Conservation (phyloP, 2,113 vertebrate species). For the Choloepus hoffmanni region DNA sequence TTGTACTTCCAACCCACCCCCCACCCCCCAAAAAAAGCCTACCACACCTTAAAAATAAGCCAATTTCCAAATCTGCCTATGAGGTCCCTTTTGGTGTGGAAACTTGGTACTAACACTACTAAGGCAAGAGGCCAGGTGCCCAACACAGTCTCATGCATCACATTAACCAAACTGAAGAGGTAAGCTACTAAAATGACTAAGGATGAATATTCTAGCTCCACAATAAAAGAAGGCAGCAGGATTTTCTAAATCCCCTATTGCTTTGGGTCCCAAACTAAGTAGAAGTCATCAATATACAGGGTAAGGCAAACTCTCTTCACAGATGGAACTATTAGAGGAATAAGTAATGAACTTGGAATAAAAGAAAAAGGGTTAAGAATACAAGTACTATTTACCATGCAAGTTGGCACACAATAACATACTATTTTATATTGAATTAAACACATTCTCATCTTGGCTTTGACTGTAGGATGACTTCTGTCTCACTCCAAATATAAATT, state of each 20-base stretch:
- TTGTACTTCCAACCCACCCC: neutral
- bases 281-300: neutral
- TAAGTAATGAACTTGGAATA: neutral
- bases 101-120: neutral
- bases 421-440: neutral
- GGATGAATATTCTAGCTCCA: neutral
- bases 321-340: neutral
- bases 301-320: neutral
- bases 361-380: neutral
- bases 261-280: neutral
- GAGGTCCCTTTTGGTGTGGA: neutral
- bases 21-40: neutral
- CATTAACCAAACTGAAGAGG: neutral
- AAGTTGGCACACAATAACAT: neutral
- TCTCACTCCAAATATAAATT: neutral
- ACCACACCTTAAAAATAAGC: neutral
- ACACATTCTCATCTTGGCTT: neutral
- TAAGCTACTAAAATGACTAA: neutral
- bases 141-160: neutral
- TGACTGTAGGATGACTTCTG: neutral
- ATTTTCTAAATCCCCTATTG: neutral
- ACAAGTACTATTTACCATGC: neutral
- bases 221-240: neutral
- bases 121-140: neutral
- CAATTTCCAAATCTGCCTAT: slow-evolving; percentile 49